These are phyloP conservation scores for Seriola dumerili DNA, from an alignment of 2,113 vertebrate species.

Conservation along the genomic window DNA sequence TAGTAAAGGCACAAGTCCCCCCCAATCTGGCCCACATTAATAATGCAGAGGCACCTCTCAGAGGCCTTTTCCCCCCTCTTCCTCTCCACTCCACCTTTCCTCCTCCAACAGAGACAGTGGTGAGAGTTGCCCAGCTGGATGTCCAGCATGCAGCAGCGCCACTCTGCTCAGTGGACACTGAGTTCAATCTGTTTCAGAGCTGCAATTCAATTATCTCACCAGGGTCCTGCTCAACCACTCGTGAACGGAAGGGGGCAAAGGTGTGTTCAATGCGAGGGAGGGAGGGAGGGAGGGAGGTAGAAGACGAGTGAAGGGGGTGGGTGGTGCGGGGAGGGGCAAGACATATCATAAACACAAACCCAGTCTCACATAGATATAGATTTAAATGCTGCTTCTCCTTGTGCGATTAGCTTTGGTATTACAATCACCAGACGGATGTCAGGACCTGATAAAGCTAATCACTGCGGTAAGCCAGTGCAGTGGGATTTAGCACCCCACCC, in stretches of 20 bases:
- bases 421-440: constrained; percentile 77
- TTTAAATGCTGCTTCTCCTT: constrained; percentile 69
- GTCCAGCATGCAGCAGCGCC: constrained; percentile 74
- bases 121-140: constrained; percentile 82
- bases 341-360: constrained; percentile 66
- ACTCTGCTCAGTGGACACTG: constrained; percentile 78
- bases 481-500: constrained; percentile 69
- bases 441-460: constrained; percentile 82
- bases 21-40: constrained; percentile 90
- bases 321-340: not conserved
- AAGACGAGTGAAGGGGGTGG: not conserved
- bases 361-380: constrained; percentile 66
- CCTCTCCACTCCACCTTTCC: constrained; percentile 73
- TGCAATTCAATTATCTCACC: constrained; percentile 87
- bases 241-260: constrained; percentile 65
- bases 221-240: constrained; percentile 78
- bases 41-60: constrained; percentile 87
- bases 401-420: constrained; percentile 74
- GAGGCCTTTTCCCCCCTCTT: constrained; percentile 67
- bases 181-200: constrained; percentile 88
- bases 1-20: constrained; percentile 78
- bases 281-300: constrained; percentile 2
- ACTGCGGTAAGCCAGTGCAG: constrained; percentile 66
- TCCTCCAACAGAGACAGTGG: constrained; percentile 50
- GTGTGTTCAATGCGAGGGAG: constrained; percentile 56